Evolutionary conservation across 2,797 vertebrate species (phyloP).

Genomic region (Alfaro cultratus): DNA sequence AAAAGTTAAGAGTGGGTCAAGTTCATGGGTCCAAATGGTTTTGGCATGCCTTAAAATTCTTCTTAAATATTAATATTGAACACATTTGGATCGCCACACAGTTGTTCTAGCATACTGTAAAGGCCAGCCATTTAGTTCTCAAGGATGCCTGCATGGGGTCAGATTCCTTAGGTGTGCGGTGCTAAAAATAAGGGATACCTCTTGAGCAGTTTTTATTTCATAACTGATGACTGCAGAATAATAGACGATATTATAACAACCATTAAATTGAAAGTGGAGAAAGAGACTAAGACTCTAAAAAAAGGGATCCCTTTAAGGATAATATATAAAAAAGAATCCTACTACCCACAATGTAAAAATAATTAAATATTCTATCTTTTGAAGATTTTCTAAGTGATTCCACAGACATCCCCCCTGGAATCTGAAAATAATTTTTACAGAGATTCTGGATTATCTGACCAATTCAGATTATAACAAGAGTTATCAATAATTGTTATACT

Average conservation of each 20-base stretch:
- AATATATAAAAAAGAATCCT: constrained; percentile 14
- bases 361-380: neutral
- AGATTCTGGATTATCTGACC: neutral
- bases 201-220: constrained; percentile 17
- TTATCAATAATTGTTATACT: neutral
- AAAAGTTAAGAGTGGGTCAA: constrained; percentile 73
- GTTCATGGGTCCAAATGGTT: constrained; percentile 63
- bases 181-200: constrained; percentile 40
- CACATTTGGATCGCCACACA: constrained; percentile 69
- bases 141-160: constrained; percentile 50
- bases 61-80: constrained; percentile 70
- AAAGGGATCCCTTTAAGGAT: neutral
- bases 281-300: neutral
- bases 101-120: constrained; percentile 74
- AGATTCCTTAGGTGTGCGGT: constrained; percentile 38
- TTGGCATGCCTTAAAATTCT: constrained; percentile 71
- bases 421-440: neutral
- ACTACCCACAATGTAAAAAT: constrained; percentile 42
- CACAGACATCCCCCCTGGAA: neutral
- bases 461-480: neutral
- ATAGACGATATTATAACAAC: constrained; percentile 62
- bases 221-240: constrained; percentile 28
- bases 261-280: constrained; percentile 50
- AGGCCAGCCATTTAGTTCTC: constrained; percentile 67
- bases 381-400: neutral